phyloP scores from a whole-genome alignment of 1,140 invertebrate genomes.

The Temnothorax curvispinosus region DNA sequence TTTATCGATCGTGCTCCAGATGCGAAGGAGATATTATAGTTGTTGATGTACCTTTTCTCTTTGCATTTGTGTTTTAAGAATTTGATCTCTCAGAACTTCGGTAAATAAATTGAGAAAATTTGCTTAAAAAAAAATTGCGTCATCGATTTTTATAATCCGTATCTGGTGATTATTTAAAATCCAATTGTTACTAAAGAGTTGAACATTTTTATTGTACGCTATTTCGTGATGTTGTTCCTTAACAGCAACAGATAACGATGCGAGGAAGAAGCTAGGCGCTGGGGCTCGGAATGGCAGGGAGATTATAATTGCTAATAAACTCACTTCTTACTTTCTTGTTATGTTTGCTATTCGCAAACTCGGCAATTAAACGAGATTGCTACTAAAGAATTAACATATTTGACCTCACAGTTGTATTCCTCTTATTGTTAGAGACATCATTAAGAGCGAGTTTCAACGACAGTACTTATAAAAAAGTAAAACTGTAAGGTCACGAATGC shows the following conservation, averaged over 20 bases:
- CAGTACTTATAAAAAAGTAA: background rate
- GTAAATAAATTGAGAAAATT: background rate
- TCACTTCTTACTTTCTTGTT: background rate
- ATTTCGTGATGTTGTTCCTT: background rate
- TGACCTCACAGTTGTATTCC: background rate
- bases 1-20: constrained; percentile 28
- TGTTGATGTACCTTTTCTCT: background rate
- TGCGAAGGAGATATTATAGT: background rate
- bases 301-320: constrained; percentile 43
- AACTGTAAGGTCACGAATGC: background rate
- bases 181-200: background rate
- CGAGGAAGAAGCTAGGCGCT: background rate
- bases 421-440: background rate
- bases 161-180: background rate
- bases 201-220: background rate
- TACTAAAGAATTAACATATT: constrained; percentile 25
- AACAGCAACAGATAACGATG: background rate
- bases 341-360: background rate
- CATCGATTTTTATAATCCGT: background rate
- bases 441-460: background rate
- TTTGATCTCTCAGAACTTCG: constrained; percentile 3
- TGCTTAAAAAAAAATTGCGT: background rate
- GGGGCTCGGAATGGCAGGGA: background rate
- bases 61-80: background rate
- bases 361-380: constrained; percentile 7